These are phyloP conservation scores for Lottia scabra DNA, from an alignment of 2,888 invertebrate species.

Conservation along the genomic window DNA sequence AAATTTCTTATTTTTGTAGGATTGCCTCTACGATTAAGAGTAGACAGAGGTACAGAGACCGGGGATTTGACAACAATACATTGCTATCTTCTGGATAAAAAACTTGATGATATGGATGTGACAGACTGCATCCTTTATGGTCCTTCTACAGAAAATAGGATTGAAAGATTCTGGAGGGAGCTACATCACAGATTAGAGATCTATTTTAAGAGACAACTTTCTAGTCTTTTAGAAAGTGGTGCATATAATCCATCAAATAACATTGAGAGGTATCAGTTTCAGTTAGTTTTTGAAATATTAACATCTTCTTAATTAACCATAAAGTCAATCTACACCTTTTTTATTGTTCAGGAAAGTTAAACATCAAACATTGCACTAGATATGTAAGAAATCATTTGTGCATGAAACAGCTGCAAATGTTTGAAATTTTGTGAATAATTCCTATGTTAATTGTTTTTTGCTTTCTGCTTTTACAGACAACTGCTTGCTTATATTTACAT, in stretches of 20 bases:
- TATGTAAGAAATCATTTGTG: no score
- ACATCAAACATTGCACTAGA: no score
- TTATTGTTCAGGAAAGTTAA: no score
- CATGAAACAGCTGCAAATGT: no score
- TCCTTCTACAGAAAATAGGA: not conserved
- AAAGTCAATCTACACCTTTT: no score
- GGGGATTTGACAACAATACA: not conserved
- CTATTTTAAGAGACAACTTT: not conserved
- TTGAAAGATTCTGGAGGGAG: not conserved
- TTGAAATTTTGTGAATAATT: no score
- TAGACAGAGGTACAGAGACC: not conserved
- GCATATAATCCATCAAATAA: not conserved
- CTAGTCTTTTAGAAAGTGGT: not conserved
- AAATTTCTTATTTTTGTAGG: no score
- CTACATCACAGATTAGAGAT: not conserved
- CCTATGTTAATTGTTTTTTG: no score
- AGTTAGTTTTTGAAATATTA: no score
- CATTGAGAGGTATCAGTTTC: not conserved
- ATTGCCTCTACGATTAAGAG: no score
- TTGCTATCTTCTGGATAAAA: not conserved
- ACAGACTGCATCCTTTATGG: not conserved
- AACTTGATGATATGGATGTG: not conserved
- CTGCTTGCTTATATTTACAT: slow-evolving; percentile 2
- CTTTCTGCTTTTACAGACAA: not conserved
- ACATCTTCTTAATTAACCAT: no score